Conservation (phyloP, 2,113 vertebrate species). For the Ctenomys sociabilis region DNA sequence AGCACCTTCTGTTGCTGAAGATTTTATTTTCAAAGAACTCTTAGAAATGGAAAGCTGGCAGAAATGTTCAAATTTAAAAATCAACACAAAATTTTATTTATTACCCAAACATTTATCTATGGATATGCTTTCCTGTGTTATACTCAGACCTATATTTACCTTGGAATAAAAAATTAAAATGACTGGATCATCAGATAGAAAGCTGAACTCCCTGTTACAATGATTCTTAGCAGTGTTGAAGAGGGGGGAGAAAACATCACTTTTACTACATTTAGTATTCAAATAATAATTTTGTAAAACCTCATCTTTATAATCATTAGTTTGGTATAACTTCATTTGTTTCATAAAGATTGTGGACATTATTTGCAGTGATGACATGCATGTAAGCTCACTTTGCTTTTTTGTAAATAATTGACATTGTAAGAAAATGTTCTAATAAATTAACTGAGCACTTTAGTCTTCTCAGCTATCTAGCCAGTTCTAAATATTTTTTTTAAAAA, state of each 20-base stretch:
- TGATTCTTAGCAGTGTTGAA: background rate
- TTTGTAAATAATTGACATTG: background rate
- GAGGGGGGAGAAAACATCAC: background rate
- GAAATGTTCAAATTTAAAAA: constrained; percentile 58
- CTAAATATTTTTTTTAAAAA: background rate
- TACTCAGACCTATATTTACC: constrained; percentile 44
- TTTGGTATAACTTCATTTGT: background rate
- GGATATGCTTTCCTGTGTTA: background rate
- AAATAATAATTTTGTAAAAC: constrained; percentile 7
- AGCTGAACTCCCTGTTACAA: background rate
- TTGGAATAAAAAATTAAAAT: background rate
- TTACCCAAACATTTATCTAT: constrained; percentile 37
- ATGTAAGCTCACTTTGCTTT: background rate
- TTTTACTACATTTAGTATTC: background rate
- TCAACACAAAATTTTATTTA: background rate
- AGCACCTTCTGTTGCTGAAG: constrained; percentile 55
- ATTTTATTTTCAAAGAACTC: background rate
- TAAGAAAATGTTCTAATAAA: background rate
- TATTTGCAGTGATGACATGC: background rate
- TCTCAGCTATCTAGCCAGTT: no score
- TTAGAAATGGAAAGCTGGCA: constrained; percentile 25
- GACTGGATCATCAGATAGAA: constrained; percentile 36
- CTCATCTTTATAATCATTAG: background rate
- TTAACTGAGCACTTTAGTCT: background rate
- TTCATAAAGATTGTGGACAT: background rate